Percentiles rank a stretch among this genome's conserved stretches.
Conservation (phyloP, 2,113 vertebrate species). For the Perca flavescens region DNA sequence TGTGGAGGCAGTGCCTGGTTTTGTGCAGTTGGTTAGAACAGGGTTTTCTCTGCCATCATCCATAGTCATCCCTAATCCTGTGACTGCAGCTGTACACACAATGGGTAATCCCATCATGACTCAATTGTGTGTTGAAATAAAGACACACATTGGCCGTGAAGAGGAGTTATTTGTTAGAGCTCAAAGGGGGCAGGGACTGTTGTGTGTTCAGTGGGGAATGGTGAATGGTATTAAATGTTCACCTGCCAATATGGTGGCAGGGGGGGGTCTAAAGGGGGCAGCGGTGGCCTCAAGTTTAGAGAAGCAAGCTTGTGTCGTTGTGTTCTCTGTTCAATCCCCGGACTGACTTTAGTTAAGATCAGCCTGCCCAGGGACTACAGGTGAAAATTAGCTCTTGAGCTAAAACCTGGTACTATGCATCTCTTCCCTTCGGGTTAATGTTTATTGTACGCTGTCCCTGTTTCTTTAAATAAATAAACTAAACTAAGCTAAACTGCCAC, state of each 20-base stretch:
- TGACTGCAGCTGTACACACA: constrained; percentile 80
- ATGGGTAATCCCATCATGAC: constrained; percentile 78
- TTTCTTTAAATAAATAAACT: no score
- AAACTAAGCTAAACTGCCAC: no score
- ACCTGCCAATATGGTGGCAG: constrained; percentile 51
- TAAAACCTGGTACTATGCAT: no score
- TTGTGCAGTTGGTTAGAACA: constrained; percentile 58
- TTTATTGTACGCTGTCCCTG: no score
- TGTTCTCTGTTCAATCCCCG: no score
- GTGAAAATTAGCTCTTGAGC: no score
- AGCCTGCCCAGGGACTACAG: no score
- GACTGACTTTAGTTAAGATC: no score
- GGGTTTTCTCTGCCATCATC: constrained; percentile 70
- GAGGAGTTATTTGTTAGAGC: constrained; percentile 68
- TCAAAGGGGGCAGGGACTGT: constrained; percentile 62
- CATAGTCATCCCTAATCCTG: constrained; percentile 77
- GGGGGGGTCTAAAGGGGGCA: no score
- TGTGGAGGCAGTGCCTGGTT: constrained; percentile 17
- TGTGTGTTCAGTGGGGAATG: constrained; percentile 51
- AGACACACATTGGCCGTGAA: constrained; percentile 68
- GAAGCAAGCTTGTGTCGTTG: no score
- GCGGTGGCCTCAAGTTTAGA: no score
- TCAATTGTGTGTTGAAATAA: constrained; percentile 79
- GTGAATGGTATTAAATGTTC: constrained; percentile 58
- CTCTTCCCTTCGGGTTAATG: no score